Conservation (phyloP, 2,113 vertebrate genomes). For the Formicarius rufipectus region DNA sequence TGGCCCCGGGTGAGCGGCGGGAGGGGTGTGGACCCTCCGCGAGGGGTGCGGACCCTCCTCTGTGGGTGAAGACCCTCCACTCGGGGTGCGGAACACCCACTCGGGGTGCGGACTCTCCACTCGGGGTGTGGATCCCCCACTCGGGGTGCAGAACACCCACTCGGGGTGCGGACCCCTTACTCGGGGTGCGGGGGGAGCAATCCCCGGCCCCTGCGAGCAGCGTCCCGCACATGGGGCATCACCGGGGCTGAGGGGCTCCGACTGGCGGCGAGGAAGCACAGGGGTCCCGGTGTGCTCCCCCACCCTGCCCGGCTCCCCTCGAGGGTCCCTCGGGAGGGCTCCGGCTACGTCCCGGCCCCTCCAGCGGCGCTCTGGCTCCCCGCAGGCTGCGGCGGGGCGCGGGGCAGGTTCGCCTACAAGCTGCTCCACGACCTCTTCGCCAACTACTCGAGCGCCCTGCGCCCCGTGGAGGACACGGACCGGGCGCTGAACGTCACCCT, state of each 20-base stretch:
- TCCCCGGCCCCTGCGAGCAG: not conserved
- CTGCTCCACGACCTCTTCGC: constrained; percentile 84
- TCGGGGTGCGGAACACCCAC: no score
- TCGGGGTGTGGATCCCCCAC: not conserved
- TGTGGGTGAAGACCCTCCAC: no score
- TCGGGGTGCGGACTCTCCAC: not conserved
- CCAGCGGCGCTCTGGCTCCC: not conserved
- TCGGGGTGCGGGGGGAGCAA: fast-evolving
- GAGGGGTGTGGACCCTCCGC: not conserved
- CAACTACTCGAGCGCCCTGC: constrained; percentile 87
- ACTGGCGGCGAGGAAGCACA: not conserved
- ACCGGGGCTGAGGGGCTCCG: not conserved
- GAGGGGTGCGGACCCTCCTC: not conserved
- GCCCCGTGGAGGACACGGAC: constrained; percentile 88
- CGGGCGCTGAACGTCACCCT: constrained; percentile 86
- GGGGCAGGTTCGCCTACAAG: constrained; percentile 82
- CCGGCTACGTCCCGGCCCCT: not conserved
- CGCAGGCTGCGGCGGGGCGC: constrained; percentile 76
- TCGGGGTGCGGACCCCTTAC: no score
- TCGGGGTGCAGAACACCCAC: fast-evolving
- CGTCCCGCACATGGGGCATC: fast-evolving
- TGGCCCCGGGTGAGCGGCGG: not conserved
- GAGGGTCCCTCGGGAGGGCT: not conserved
- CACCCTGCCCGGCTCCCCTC: not conserved
- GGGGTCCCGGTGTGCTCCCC: not conserved